Base-by-base conservation (phyloP, 2,797 vertebrate genomes). In the Anguilla pacifica region DNA sequence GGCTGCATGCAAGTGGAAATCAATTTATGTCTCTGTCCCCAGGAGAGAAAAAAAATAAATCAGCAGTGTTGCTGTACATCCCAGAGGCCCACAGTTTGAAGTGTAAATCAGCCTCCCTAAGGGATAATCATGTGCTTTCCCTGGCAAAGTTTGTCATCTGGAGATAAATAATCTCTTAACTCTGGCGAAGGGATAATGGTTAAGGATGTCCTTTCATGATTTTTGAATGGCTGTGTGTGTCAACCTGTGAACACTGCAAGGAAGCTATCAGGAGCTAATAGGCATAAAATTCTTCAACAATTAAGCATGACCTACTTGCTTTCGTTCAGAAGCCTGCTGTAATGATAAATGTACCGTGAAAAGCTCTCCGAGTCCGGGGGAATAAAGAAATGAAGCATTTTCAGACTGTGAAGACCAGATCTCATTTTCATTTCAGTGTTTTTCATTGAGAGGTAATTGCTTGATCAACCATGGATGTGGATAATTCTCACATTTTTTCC, bases 251-350 rank as follows among this genome's bases (percentile, higher is more conserved):
- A 31, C 13, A 72, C 49, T 79, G 49, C 85, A 31, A 31, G 51
- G 70, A 74, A 77, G 85, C n/a, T 39, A 86, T 35, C 49, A 57
- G 53, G n/a, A 35, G 15, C 85, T 86, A 86, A 86, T 57, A 86
- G 31, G 85, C 70, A 77, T 70, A 57, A 77, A 77, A 86, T 86
- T 86, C 51, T 55, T 79, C 85, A 57, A 57, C 85, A 86, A 86
- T 86, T 86, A 86, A 86, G 85, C 67, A 86, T 79, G 85, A 86
- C 85, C 85, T 77, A 79, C 85, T 74, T 86, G 85, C 46, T 55
- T 86, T 86, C 67, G 77, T 86, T 86, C 70, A 31, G 53, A 35
- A 22, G 67, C 13, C 46, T 39, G 46, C 70, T 86, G 85, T 86
- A 57, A 86, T 22, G 70, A 70, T 55, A 86, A 86, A 86, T 86